Evolutionary conservation across 2,888 invertebrate genomes (phyloP).

Genomic region (Unio pictorum): DNA sequence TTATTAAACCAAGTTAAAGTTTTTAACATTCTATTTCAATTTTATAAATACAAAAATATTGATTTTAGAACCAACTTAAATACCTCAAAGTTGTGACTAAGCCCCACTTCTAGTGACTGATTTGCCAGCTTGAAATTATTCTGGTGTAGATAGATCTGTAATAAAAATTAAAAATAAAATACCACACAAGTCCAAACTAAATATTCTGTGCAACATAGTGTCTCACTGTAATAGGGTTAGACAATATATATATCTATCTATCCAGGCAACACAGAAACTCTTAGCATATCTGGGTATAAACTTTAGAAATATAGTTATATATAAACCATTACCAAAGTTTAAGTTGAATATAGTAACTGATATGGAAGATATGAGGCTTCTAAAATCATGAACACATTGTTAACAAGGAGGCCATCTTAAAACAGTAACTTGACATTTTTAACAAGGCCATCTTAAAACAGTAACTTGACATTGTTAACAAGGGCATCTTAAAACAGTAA

Average conservation of each 20-base stretch:
- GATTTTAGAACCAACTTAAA: slow-evolving; percentile 5
- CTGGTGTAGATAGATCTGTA: slow-evolving; percentile 78
- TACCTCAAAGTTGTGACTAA: slow-evolving; percentile 92
- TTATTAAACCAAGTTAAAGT: too few species aligned
- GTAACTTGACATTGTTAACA: background rate
- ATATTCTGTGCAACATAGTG: background rate
- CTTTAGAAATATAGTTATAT: too few species aligned
- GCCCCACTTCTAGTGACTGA: slow-evolving; percentile 88
- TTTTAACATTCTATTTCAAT: background rate
- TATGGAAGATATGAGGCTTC: background rate
- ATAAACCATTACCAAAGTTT: too few species aligned
- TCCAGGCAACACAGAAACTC: too few species aligned
- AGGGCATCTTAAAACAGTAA: too few species aligned
- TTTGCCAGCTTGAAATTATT: slow-evolving; percentile 82
- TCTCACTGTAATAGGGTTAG: background rate
- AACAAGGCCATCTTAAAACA: too few species aligned
- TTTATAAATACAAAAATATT: background rate
- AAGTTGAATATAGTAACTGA: too few species aligned
- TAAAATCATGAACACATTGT: background rate
- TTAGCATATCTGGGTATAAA: too few species aligned
- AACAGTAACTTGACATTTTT: too few species aligned
- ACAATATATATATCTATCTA: too few species aligned
- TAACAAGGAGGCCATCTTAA: background rate
- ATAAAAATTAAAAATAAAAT: slow-evolving; percentile 8
- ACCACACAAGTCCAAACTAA: background rate